Conservation (phyloP, 2,888 invertebrate species). For the Bembecia ichneumoniformis region DNA sequence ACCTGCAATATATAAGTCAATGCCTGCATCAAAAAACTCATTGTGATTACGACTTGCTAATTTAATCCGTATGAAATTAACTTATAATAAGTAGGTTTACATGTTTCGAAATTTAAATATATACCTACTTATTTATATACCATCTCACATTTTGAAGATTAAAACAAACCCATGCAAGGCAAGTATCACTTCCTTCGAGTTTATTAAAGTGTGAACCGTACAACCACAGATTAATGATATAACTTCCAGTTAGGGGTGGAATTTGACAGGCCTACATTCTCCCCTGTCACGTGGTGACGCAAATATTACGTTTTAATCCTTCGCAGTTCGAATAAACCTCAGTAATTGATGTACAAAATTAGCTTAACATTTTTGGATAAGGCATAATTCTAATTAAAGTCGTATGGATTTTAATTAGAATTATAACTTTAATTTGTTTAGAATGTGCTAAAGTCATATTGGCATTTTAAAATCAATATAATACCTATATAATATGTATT, state of each 20-base stretch:
- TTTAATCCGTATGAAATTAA: no score
- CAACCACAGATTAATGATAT: constrained; percentile 1
- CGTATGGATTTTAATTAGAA: no score
- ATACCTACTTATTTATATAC: neutral
- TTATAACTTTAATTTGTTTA: no score
- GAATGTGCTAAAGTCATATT: no score
- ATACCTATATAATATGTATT: no score
- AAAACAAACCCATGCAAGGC: neutral
- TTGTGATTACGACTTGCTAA: no score
- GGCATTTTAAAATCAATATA: no score
- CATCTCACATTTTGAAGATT: neutral
- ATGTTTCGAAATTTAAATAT: neutral
- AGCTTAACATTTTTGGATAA: neutral
- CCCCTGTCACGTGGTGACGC: constrained; percentile 21
- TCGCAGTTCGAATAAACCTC: constrained; percentile 30
- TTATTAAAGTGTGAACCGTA: constrained; percentile 37
- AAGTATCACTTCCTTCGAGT: constrained; percentile 1
- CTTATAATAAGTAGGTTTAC: neutral
- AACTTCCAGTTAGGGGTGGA: constrained; percentile 6
- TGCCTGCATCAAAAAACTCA: no score
- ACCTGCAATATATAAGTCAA: no score
- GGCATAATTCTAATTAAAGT: neutral
- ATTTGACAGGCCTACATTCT: constrained; percentile 11
- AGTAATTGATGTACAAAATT: neutral
- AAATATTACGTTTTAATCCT: constrained; percentile 46